These are phyloP conservation scores for Tragelaphus eurycerus DNA, from an alignment of 2,797 vertebrate species.

Conservation along the genomic window DNA sequence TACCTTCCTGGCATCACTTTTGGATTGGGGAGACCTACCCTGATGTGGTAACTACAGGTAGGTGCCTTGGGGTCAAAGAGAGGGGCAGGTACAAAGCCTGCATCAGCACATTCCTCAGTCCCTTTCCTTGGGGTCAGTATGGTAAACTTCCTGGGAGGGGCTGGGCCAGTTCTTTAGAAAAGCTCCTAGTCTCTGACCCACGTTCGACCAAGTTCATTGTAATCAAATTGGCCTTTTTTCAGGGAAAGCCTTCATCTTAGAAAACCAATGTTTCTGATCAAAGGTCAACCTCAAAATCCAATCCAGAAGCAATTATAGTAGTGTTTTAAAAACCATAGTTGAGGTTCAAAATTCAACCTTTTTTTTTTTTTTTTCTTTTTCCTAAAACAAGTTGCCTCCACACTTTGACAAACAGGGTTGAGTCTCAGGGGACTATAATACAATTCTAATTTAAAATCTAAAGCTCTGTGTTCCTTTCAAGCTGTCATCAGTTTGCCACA, in stretches of 20 bases:
- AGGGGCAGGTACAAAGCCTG: no score
- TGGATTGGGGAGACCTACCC: background rate
- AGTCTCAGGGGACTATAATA: background rate
- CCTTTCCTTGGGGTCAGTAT: background rate
- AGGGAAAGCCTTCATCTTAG: constrained; percentile 25
- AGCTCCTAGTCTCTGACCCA: background rate
- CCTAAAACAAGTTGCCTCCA: constrained; percentile 32
- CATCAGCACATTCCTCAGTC: background rate
- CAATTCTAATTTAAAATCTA: constrained; percentile 56
- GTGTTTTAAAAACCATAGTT: constrained; percentile 45
- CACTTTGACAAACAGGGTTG: constrained; percentile 35
- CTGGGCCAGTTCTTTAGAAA: background rate
- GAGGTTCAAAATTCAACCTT: constrained; percentile 25
- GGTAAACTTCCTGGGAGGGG: background rate
- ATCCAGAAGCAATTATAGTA: constrained; percentile 58
- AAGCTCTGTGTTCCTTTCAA: constrained; percentile 19
- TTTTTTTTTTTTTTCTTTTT: background rate
- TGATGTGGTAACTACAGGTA: background rate
- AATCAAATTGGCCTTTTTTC: constrained; percentile 19
- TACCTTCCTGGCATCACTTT: background rate
- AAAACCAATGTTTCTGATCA: constrained; percentile 53
- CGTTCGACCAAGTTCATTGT: background rate
- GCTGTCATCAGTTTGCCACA: constrained; percentile 34
- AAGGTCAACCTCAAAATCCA: constrained; percentile 65
- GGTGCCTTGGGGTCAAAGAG: background rate